A percentile compares a stretch with the other conserved stretches of the same genome.
Conservation (phyloP, 2,113 vertebrate genomes). For the Triplophysa siluroides region DNA sequence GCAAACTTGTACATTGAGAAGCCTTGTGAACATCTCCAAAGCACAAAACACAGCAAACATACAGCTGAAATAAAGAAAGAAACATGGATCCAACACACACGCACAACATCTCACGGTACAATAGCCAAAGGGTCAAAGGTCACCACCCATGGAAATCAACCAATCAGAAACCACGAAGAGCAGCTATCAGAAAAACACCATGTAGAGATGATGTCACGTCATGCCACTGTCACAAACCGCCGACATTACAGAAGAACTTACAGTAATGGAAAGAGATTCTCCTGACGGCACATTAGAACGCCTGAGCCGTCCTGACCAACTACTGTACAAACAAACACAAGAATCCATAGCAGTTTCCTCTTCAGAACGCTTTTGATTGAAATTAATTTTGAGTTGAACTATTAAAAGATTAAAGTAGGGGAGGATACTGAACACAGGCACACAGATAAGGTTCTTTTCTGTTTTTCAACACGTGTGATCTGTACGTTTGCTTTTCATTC, state of each 20-base stretch:
- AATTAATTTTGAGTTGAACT: too few relatives aligned
- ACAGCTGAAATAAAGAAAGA: constrained; percentile 43
- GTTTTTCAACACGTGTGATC: too few relatives aligned
- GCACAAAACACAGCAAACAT: constrained; percentile 39
- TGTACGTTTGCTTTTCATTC: background rate
- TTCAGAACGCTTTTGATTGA: background rate
- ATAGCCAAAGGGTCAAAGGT: constrained; percentile 74
- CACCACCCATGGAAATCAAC: constrained; percentile 75
- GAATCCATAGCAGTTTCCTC: constrained; percentile 57
- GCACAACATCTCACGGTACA: constrained; percentile 73
- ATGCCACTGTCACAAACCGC: constrained; percentile 81
- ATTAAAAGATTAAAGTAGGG: too few relatives aligned
- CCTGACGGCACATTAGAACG: constrained; percentile 75
- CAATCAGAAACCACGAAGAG: constrained; percentile 72
- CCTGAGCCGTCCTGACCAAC: constrained; percentile 76
- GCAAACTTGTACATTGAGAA: too few relatives aligned
- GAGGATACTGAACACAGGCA: too few relatives aligned
- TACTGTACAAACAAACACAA: constrained; percentile 32
- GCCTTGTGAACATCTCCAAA: too few relatives aligned
- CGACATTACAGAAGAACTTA: constrained; percentile 84
- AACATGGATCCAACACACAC: constrained; percentile 66
- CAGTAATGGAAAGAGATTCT: constrained; percentile 72
- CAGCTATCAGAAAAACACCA: constrained; percentile 69
- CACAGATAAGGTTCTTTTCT: too few relatives aligned
- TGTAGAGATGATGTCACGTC: constrained; percentile 67